These are phyloP conservation scores for Dusona sp. DNA, from an alignment of 2,888 invertebrate genomes.

Conservation along the genomic window DNA sequence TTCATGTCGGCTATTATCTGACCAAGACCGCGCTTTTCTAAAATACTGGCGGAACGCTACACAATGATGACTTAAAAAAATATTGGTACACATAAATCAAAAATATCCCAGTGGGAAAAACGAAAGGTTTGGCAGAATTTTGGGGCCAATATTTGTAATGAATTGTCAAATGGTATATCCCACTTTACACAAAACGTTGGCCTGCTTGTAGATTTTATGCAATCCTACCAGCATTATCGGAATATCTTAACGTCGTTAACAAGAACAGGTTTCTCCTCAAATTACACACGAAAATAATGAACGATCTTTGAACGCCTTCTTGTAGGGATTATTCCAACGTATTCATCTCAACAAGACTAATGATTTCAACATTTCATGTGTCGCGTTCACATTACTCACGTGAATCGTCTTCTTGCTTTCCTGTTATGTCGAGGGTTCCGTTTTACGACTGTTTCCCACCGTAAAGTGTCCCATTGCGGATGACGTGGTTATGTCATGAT, in stretches of 20 bases:
- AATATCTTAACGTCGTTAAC: constrained; percentile 17
- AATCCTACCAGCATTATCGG: constrained; percentile 13
- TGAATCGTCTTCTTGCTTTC: constrained; percentile 21
- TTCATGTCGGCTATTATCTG: no score
- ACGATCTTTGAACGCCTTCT: neutral
- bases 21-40: no score
- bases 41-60: no score
- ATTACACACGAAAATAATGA: neutral
- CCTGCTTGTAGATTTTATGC: neutral
- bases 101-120: no score
- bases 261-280: constrained; percentile 8
- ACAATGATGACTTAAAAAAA: no score
- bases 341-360: constrained; percentile 66
- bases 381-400: constrained; percentile 10
- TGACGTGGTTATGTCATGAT: constrained; percentile 38
- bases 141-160: neutral
- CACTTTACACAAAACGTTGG: neutral
- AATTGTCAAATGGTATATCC: neutral
- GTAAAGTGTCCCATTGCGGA: constrained; percentile 63
- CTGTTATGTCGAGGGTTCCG: constrained; percentile 36
- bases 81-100: no score
- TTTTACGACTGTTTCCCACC: constrained; percentile 71
- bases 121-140: neutral
- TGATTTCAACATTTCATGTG: constrained; percentile 45
- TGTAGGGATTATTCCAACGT: constrained; percentile 52